Base-by-base conservation (phyloP, 1,140 invertebrate genomes). In the Drosophila melanica region DNA sequence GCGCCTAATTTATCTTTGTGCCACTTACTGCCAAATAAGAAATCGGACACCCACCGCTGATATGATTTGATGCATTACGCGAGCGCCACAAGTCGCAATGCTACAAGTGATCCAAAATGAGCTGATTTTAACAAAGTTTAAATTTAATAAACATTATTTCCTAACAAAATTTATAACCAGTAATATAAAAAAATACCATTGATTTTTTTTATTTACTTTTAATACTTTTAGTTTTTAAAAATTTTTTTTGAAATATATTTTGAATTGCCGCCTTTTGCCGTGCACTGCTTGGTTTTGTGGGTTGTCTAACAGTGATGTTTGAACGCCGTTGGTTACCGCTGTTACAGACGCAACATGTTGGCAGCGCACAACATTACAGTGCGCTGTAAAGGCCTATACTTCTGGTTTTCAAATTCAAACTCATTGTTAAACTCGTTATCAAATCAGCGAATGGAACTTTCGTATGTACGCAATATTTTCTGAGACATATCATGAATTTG, bases 261-360 rank as follows among this genome's bases (percentile, higher is more conserved):
- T 10, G 23, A 58, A 37, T 10, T 53, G 27, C 20, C 53, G 10
- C 27, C 6, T 4, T n/a, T 33, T 6, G 27, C 5, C 7, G 0
- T 2, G 57, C 48, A 84, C 81, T 85, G 81, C 81, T 85, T 84
- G 51, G 0, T 10, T 35, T 35, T 27, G 27, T 27, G 27, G 5
- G 27, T 27, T 5, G 1, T 20, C 35, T 48, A 8, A 27, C 23
- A 16, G 45, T 44, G 30, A 23, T 23, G 20, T 23, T 27, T 27
- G 27, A 27, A 27, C 6, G 27, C 27, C 7, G 27, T 1, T 27
- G 27, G 3, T 27, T 27, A 1, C 6, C 27, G 27, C 27, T 27
- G 27, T 27, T 27, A 27, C 27, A 27, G 5, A 27, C 27, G 27
- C 27, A 27, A 27, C 27, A 27, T 27, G 27, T 27, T 27, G 27